Evolutionary conservation across 2,888 invertebrate species (phyloP).

Genomic region (Xestobium rufovillosum): DNA sequence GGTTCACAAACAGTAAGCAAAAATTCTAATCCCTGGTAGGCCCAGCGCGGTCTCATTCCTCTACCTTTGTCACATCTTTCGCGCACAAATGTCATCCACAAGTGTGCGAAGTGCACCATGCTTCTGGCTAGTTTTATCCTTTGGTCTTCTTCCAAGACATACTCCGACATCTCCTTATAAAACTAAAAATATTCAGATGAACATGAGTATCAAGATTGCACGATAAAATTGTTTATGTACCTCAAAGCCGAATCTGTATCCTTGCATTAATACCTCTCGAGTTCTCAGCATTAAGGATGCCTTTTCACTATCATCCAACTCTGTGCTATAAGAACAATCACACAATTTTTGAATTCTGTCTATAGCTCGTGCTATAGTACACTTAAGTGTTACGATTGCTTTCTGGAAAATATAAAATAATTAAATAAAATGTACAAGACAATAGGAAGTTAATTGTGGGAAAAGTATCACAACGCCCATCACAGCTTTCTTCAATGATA

Average conservation of each 20-base stretch:
- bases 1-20: conserved; percentile 80
- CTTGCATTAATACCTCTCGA: conserved; percentile 74
- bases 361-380: conserved; percentile 51
- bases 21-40: conserved; percentile 82
- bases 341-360: conserved; percentile 48
- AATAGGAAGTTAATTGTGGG: background rate
- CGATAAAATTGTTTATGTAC: conserved; percentile 35
- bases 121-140: conserved; percentile 49
- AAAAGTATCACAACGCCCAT: too few species aligned
- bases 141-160: conserved; percentile 46
- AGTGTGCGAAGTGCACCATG: conserved; percentile 62
- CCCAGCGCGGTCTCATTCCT: conserved; percentile 80
- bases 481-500: too few species aligned
- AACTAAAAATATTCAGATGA: conserved; percentile 42
- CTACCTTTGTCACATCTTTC: conserved; percentile 76
- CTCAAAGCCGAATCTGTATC: conserved; percentile 87
- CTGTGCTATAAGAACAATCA: conserved; percentile 46
- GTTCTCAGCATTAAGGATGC: conserved; percentile 56
- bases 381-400: conserved; percentile 50
- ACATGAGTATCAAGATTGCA: background rate
- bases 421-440: conserved; percentile 4
- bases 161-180: conserved; percentile 64
- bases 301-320: conserved; percentile 52
- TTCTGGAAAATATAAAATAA: conserved; percentile 39
- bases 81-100: conserved; percentile 87